A percentile compares a stretch with the other conserved stretches of the same genome.
These are phyloP conservation scores for Holacanthella duospinosa DNA, from an alignment of 2,888 invertebrate genomes.

Conservation along the genomic window DNA sequence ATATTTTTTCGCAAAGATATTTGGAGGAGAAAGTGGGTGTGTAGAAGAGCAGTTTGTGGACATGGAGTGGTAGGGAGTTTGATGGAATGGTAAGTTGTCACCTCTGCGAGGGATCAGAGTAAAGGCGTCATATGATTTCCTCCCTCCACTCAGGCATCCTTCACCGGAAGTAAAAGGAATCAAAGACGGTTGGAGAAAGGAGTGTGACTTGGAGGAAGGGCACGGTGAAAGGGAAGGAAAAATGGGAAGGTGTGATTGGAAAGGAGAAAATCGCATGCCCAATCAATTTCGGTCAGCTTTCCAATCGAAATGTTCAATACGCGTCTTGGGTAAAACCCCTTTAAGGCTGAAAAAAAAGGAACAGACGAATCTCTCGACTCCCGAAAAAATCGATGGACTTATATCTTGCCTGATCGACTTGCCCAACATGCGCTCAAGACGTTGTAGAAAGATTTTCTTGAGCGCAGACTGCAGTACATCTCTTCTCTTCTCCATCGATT, in stretches of 20 bases:
- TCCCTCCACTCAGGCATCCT: background rate
- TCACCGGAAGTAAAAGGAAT: background rate
- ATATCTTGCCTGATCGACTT: constrained; percentile 38
- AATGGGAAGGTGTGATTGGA: constrained; percentile 30
- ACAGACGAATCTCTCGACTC: constrained; percentile 36
- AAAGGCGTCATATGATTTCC: too few relatives aligned
- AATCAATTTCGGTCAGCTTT: constrained; percentile 36
- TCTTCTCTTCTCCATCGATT: constrained; percentile 38
- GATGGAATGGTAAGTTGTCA: too few relatives aligned
- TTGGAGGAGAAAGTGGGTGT: too few relatives aligned
- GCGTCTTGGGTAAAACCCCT: constrained; percentile 32
- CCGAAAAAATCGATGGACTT: constrained; percentile 38
- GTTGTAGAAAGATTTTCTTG: constrained; percentile 32
- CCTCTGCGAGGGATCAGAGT: too few relatives aligned
- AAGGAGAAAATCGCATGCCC: constrained; percentile 35
- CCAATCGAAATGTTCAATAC: constrained; percentile 38
- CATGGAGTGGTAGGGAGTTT: too few relatives aligned
- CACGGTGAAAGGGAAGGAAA: background rate
- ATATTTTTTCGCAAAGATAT: too few relatives aligned
- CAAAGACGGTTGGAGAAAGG: background rate
- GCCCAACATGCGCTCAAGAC: constrained; percentile 39
- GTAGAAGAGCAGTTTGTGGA: too few relatives aligned
- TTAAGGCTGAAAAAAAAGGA: constrained; percentile 36
- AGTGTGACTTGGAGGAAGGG: background rate
- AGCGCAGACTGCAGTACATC: constrained; percentile 29